phyloP scores from a whole-genome alignment of 23 tunicate species.

The Ascidia mentula region DNA sequence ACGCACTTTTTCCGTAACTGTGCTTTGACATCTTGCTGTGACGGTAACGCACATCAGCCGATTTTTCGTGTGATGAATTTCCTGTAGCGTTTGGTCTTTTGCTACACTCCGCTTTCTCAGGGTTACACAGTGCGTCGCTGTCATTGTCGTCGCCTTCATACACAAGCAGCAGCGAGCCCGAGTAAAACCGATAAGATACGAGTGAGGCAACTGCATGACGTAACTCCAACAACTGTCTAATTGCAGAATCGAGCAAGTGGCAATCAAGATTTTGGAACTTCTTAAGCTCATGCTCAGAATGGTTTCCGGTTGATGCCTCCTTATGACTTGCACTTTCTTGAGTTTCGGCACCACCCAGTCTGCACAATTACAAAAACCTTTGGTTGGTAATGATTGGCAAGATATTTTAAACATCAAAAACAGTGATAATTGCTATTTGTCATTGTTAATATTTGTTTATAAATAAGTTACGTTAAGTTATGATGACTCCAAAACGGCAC shows the following conservation, averaged over 20 bases:
- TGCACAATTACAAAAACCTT: neutral
- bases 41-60: neutral
- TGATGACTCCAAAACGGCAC: too few species aligned
- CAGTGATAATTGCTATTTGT: too few species aligned
- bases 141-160: constrained; percentile 62
- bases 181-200: constrained; percentile 60
- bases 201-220: constrained; percentile 24
- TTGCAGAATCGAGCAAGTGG: constrained; percentile 21
- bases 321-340: neutral
- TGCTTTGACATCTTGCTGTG: neutral
- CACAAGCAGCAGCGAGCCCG: constrained; percentile 62
- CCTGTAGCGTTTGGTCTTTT: neutral
- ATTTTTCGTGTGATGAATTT: neutral
- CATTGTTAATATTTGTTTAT: too few species aligned
- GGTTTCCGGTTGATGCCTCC: neutral
- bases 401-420: too few species aligned
- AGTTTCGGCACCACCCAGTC: neutral
- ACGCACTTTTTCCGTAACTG: neutral
- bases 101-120: neutral
- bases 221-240: constrained; percentile 20
- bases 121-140: neutral
- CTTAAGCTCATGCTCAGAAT: neutral
- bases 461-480: too few species aligned
- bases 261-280: constrained; percentile 4
- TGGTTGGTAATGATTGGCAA: neutral